Percentiles rank a stretch among this genome's conserved stretches.
Conservation (phyloP, 2,888 invertebrate species). For the Erebia aethiops region DNA sequence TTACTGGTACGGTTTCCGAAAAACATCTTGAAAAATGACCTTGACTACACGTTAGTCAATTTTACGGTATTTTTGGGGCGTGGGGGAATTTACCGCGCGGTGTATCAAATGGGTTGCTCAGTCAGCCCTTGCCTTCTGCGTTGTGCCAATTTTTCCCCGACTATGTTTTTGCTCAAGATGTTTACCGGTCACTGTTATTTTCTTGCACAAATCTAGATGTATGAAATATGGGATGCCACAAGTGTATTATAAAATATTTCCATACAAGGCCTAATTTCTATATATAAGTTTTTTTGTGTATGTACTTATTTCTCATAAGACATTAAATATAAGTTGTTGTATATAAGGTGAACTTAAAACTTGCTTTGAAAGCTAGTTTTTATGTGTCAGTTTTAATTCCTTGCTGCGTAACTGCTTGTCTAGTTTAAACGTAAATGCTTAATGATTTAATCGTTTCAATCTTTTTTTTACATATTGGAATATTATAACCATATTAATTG, state of each 20-base stretch:
- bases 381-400: background rate
- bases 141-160: no score
- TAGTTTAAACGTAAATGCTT: constrained; percentile 6
- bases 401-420: constrained; percentile 12
- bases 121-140: no score
- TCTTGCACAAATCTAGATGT: constrained; percentile 48
- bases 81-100: no score
- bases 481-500: constrained; percentile 7
- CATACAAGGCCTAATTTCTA: constrained; percentile 32
- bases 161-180: no score
- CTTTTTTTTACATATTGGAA: background rate
- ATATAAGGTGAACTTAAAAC: constrained; percentile 8
- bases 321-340: constrained; percentile 12
- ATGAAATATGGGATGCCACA: constrained; percentile 7
- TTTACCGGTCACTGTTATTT: constrained; percentile 49
- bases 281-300: constrained; percentile 10
- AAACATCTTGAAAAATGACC: no score
- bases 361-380: constrained; percentile 12
- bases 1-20: constrained; percentile 43
- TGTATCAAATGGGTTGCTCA: no score
- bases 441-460: background rate
- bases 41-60: no score
- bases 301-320: background rate
- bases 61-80: no score
- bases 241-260: constrained; percentile 20